Percentiles rank a stretch among this genome's conserved stretches.
These are phyloP conservation scores for Nycticebus coucang DNA, from an alignment of 2,113 vertebrate genomes.

Conservation along the genomic window DNA sequence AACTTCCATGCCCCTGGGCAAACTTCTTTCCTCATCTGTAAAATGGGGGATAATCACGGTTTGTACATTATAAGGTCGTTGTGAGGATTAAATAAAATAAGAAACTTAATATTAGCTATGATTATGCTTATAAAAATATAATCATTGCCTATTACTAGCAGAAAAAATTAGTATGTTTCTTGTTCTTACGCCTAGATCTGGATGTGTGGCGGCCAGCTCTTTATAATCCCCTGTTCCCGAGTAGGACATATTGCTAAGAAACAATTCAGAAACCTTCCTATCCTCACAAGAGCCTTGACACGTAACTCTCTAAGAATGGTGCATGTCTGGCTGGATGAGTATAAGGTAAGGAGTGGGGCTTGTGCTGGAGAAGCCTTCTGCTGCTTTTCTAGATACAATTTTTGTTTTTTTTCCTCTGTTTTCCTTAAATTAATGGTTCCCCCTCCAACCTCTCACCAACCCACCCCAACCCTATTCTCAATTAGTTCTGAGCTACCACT, in stretches of 20 bases:
- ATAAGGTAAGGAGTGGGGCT: slow-evolving; percentile 87
- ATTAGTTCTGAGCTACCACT: neutral
- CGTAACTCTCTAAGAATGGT: slow-evolving; percentile 92
- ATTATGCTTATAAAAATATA: neutral
- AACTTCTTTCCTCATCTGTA: neutral
- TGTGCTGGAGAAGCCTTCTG: too few species aligned
- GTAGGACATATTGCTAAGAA: slow-evolving; percentile 93
- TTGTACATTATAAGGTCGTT: neutral
- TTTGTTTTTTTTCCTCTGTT: neutral
- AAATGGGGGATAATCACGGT: neutral
- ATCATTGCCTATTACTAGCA: neutral
- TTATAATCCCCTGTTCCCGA: slow-evolving; percentile 95
- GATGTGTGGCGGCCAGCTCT: slow-evolving; percentile 96
- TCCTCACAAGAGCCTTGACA: slow-evolving; percentile 88
- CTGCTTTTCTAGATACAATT: neutral
- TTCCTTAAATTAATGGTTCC: neutral
- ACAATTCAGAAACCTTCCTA: slow-evolving; percentile 80
- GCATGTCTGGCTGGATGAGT: slow-evolving; percentile 96
- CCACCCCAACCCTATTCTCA: neutral
- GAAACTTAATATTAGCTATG: neutral
- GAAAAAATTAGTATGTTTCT: neutral
- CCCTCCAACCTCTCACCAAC: neutral
- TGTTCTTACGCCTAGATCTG: slow-evolving; percentile 89
- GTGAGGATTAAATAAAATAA: neutral
- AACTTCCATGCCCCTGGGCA: neutral